Base-by-base conservation (phyloP, 2,113 vertebrate species). In the Willisornis vidua region DNA sequence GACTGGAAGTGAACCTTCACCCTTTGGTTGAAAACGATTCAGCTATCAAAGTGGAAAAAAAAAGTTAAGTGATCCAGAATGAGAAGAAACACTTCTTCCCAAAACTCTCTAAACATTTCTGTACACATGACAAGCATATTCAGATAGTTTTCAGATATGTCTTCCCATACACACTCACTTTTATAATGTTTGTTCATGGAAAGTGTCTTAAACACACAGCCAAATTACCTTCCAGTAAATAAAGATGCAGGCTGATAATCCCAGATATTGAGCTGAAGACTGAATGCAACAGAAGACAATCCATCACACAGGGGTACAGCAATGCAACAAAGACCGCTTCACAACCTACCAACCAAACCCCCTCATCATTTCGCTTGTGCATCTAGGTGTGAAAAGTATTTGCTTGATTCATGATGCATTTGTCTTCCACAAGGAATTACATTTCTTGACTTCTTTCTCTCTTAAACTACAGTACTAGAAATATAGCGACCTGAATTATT, bases 401-500 rank as follows among this genome's bases (percentile, higher is more conserved):
- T 71, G 12, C 19, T 85, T 77, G 65, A 58, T 63, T 89, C 1
- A 0, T 25, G 6, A 74, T 25, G 13, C 18, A 67, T 89, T 87
- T 67, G n/a, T 51, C 48, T 90, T 84, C 48, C 26, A 59, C 23
- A 82, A 66, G 6, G 6, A 71, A 85, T n/a, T 3, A 35, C n/a
- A 8, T 67, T 90, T 85, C 43, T 65, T 85, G 62, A 85, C 9
- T 48, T 63, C 17, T 28, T 45, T n/a, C 37, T 28, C 61, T 82
- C 65, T 72, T 26, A 65, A 72, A 48, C 45, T 33, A 39, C 9
- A 52, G 10, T 15, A 72, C 48, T 63, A 72, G 15, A 55, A 79
- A 76, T 33, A 68, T 0, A 82, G 29, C 9, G 55, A 52, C 19
- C 5, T 0, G 0, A 85, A 85, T 68, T 68, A 31, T 23, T 55